These are phyloP conservation scores for Temnothorax nylanderi DNA, from an alignment of 1,140 invertebrate genomes.

Conservation along the genomic window DNA sequence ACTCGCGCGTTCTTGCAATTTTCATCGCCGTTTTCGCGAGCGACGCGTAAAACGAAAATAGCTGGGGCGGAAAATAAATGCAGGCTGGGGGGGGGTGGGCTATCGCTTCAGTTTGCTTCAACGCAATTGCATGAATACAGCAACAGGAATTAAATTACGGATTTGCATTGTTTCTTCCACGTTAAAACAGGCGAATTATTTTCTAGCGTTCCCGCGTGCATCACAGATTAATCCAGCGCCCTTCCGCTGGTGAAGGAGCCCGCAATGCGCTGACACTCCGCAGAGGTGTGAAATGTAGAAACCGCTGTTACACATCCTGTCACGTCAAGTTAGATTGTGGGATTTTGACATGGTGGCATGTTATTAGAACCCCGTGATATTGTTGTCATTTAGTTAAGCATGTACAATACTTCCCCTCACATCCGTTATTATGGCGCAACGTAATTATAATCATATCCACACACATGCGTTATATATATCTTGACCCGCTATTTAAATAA, in stretches of 20 bases:
- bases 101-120: constrained; percentile 23
- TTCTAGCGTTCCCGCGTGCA: not conserved
- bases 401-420: not conserved
- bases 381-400: constrained; percentile 50
- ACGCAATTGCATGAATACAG: not conserved
- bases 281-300: constrained; percentile 55
- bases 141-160: constrained; percentile 23
- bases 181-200: constrained; percentile 19
- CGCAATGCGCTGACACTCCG: constrained; percentile 48
- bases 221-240: constrained; percentile 12
- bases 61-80: constrained; percentile 15
- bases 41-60: constrained; percentile 5
- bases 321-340: constrained; percentile 44
- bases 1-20: not conserved
- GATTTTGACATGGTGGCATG: constrained; percentile 53
- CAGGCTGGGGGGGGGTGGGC: not conserved
- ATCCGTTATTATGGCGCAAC: not conserved
- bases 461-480: not conserved
- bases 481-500: not conserved
- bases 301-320: constrained; percentile 53
- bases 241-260: constrained; percentile 22
- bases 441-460: constrained; percentile 31
- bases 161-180: constrained; percentile 20
- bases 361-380: constrained; percentile 54
- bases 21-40: not conserved